Conservation (phyloP, 2,888 invertebrate species). For the Lasioglossum leucozonium region DNA sequence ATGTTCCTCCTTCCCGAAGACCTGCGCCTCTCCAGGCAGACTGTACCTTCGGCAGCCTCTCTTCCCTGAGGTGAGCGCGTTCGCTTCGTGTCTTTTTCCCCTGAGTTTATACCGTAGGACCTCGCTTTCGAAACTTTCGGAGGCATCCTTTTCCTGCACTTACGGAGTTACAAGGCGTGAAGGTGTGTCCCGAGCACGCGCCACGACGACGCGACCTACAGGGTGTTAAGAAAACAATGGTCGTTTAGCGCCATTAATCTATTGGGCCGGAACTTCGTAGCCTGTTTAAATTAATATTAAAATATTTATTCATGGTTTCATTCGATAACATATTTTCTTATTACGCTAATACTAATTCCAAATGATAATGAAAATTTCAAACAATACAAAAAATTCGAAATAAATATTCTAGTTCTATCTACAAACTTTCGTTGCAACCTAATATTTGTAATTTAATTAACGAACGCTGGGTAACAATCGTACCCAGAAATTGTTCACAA, state of each 20-base stretch:
- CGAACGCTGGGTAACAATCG: too few species aligned
- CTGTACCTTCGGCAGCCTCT: conserved; percentile 41
- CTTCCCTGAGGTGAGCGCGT: conserved; percentile 37
- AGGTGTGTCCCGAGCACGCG: background rate
- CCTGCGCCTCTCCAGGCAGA: conserved; percentile 14
- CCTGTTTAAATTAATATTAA: too few species aligned
- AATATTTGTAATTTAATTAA: too few species aligned
- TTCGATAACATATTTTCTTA: too few species aligned
- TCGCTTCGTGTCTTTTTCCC: conserved; percentile 28
- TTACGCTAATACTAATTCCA: too few species aligned
- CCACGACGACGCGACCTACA: background rate
- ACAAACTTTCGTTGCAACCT: too few species aligned
- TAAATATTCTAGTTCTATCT: too few species aligned
- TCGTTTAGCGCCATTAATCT: background rate
- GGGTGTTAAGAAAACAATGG: background rate
- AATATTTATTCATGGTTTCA: too few species aligned
- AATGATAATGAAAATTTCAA: too few species aligned
- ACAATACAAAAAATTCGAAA: too few species aligned
- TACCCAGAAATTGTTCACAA: too few species aligned
- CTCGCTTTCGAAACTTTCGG: conserved; percentile 47
- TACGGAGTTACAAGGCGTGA: background rate
- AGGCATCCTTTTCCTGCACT: conserved; percentile 29
- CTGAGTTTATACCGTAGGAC: conserved; percentile 20
- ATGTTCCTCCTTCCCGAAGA: conserved; percentile 16
- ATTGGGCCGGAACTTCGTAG: too few species aligned